Conservation (phyloP, 2,888 invertebrate genomes). For the Epistrophe eligans region DNA sequence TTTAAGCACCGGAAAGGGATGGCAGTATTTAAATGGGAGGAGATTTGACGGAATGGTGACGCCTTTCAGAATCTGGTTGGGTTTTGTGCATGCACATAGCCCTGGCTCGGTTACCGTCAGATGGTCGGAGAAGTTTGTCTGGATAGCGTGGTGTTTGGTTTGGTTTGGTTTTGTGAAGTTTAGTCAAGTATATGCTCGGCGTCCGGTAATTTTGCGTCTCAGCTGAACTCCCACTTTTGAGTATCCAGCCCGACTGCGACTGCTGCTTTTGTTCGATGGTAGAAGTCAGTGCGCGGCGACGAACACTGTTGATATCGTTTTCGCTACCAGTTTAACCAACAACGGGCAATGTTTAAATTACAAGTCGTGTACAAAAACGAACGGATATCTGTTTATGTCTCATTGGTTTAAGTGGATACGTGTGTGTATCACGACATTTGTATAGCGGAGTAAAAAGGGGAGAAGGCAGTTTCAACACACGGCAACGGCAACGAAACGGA, state of each 20-base stretch:
- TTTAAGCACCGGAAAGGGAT: constrained; percentile 29
- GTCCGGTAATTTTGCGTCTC: constrained; percentile 58
- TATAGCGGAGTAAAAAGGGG: constrained; percentile 38
- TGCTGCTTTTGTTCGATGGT: constrained; percentile 33
- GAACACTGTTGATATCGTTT: constrained; percentile 71
- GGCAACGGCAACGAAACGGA: constrained; percentile 27
- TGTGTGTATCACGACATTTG: constrained; percentile 65
- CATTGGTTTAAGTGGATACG: constrained; percentile 75
- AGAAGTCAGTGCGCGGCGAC: constrained; percentile 69
- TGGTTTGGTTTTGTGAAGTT: constrained; percentile 39
- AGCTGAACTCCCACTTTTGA: constrained; percentile 67
- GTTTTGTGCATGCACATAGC: constrained; percentile 64
- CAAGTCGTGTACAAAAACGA: constrained; percentile 58
- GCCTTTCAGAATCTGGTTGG: constrained; percentile 74
- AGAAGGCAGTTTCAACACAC: constrained; percentile 47
- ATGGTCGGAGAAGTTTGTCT: constrained; percentile 67
- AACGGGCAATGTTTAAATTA: constrained; percentile 71
- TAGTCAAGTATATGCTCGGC: constrained; percentile 46
- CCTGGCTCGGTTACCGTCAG: constrained; percentile 49
- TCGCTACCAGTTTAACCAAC: constrained; percentile 70
- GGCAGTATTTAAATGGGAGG: constrained; percentile 53
- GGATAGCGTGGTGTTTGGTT: constrained; percentile 51
- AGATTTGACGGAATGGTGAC: constrained; percentile 47
- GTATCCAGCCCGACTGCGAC: constrained; percentile 38
- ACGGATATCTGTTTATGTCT: constrained; percentile 73